Base-by-base conservation (phyloP, 2,888 invertebrate genomes). In the Drosophila subsilvestris region DNA sequence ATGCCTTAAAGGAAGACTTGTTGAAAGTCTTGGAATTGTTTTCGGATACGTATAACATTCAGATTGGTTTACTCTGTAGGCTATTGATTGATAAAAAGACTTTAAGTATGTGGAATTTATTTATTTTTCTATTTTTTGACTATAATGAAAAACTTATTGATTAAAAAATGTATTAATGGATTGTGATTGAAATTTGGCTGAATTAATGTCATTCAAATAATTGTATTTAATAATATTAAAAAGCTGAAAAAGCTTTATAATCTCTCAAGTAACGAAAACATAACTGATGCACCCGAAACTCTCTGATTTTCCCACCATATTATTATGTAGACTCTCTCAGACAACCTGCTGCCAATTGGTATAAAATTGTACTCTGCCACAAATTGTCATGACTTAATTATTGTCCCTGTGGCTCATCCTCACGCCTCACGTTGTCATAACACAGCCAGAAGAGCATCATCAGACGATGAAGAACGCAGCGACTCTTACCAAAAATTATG, bases 381-480 rank as follows among this genome's bases (percentile, higher is more conserved):
- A 76, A 86, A 80, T 87, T 85, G 85, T 79, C 85, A 82, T 87
- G 86, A 77, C 88, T 85, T 85, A 87, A 83, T 83, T 82, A 77
- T 73, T 70, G 82, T 62, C 72, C 51, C 71, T 63, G 54, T 12
- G 74, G 47, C 37, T 48, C 58, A 54, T 60, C 54, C 68, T 61
- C 72, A 60, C 75, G 58, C 56, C 80, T n/a, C 37, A 2, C 37
- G 37, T 37, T 71, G 76, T 81, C 86, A 84, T 80, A 81, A 75
- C 72, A 80, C 32, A 48, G 56, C 27, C 17, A 29, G n/a, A 42
- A 9, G 65, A 44, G 45, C 44, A 45, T 43, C 45, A 49, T 32
- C 20, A 44, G 43, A 47, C 45, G 60, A 62, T 57, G 66, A 60
- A 63, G 62, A 65, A 48, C 53, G 47, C 57, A 45, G 58, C 54